phyloP scores from a whole-genome alignment of 2,797 vertebrate genomes.

The Epinephelus coioides region DNA sequence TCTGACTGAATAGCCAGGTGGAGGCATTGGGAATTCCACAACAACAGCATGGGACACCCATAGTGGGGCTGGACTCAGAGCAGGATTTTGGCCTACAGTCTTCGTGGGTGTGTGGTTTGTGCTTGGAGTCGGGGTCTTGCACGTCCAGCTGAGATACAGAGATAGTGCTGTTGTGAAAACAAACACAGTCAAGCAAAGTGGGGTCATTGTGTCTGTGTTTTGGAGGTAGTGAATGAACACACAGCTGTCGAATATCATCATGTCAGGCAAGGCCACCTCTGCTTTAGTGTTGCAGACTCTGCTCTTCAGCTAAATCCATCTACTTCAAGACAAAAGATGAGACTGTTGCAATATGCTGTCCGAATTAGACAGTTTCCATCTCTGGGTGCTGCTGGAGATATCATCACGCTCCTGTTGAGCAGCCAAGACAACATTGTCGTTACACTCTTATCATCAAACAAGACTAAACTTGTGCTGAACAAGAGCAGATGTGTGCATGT shows the following conservation, averaged over 20 bases:
- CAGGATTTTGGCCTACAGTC: neutral
- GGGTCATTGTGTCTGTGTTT: slow-evolving; percentile 41
- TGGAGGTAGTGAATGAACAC: slow-evolving; percentile 29
- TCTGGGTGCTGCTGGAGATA: slow-evolving; percentile 1
- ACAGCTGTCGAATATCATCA: slow-evolving; percentile 47
- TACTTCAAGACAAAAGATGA: neutral
- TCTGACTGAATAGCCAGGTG: slow-evolving; percentile 4
- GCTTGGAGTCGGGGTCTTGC: slow-evolving; percentile 31
- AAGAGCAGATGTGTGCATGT: slow-evolving; percentile 32
- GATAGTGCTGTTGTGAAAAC: slow-evolving; percentile 63
- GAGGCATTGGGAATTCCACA: slow-evolving; percentile 11
- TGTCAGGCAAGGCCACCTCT: neutral
- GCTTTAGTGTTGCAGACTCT: neutral
- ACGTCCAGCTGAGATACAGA: slow-evolving; percentile 56
- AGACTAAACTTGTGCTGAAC: slow-evolving; percentile 47
- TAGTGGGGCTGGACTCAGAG: neutral
- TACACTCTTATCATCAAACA: slow-evolving; percentile 39
- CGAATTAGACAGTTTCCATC: slow-evolving; percentile 1
- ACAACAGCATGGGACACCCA: neutral
- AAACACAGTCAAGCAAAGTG: slow-evolving; percentile 46
- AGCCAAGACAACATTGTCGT: slow-evolving; percentile 35
- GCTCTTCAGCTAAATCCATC: slow-evolving; percentile 3
- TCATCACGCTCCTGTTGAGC: slow-evolving; percentile 12
- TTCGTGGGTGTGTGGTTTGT: slow-evolving; percentile 24
- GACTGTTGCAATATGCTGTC: neutral